Evolutionary conservation across 2,888 invertebrate genomes (phyloP).

Genomic region (Apamea crenata): DNA sequence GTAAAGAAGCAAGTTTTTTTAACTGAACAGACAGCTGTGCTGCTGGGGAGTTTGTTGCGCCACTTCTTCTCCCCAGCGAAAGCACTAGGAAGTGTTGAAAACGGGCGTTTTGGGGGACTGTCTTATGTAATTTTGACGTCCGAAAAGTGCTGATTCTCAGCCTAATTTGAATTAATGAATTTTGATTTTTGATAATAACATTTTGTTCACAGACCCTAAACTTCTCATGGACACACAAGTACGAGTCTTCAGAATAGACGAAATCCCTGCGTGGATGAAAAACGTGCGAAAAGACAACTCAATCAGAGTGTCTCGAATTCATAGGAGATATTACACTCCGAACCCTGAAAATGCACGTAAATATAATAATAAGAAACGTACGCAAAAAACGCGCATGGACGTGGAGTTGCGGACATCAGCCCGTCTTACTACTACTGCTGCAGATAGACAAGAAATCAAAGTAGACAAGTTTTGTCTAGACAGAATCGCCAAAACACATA

Average conservation of each 20-base stretch:
- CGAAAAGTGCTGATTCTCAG: too few species aligned
- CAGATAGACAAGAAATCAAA: neutral
- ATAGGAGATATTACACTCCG: conserved; percentile 12
- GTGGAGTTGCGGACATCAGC: neutral
- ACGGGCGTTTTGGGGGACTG: too few species aligned
- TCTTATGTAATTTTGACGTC: too few species aligned
- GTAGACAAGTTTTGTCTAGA: conserved; percentile 7
- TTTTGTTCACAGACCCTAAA: conserved; percentile 33
- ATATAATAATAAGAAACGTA: neutral
- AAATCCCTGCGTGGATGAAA: conserved; percentile 14
- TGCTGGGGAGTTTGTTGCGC: too few species aligned
- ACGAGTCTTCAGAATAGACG: conserved; percentile 27
- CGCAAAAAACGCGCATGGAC: neutral
- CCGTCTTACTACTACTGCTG: neutral
- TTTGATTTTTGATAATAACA: too few species aligned
- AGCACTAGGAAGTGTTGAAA: too few species aligned
- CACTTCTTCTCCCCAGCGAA: too few species aligned
- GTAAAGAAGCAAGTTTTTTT: too few species aligned
- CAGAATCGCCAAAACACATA: neutral
- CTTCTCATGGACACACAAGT: conserved; percentile 36
- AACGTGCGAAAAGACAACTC: conserved; percentile 40
- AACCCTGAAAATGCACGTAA: too few species aligned
- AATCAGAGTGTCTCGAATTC: conserved; percentile 32
- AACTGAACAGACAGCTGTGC: too few species aligned
- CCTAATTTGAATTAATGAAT: too few species aligned